Evolutionary conservation across 2,113 vertebrate species (phyloP).

Genomic region (Erythrolamprus reginae): DNA sequence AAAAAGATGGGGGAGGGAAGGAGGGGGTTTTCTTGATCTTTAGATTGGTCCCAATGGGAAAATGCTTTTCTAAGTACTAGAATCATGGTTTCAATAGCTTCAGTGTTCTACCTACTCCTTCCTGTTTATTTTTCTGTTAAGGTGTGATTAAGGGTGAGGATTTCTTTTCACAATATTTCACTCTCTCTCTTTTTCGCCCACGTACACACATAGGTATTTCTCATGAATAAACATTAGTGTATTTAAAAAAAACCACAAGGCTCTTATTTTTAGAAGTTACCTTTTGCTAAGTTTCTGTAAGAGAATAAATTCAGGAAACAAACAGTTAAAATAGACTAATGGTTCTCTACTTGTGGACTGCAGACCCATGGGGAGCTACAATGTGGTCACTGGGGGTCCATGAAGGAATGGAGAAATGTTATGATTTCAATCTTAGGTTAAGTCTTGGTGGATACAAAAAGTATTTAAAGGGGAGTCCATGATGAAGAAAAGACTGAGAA

Average conservation of each 20-base stretch:
- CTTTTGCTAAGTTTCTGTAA: not conserved
- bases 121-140: not conserved
- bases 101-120: not conserved
- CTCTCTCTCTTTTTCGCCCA: not conserved
- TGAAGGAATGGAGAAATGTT: no score
- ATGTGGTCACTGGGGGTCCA: no score
- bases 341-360: no score
- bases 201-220: not conserved
- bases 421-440: no score
- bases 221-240: not conserved
- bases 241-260: not conserved
- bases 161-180: not conserved
- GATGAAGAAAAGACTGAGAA: no score
- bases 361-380: no score
- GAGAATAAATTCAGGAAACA: not conserved
- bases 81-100: not conserved
- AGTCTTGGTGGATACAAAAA: no score
- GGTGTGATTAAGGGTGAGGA: not conserved
- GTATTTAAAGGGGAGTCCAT: no score
- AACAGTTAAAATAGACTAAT: not conserved
- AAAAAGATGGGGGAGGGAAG: no score
- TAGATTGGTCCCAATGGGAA: conserved; percentile 16
- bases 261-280: not conserved
- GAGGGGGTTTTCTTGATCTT: not conserved
- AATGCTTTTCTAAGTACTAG: not conserved